Conservation (phyloP, 2,888 invertebrate genomes). For the Lycophotia porphyrea region DNA sequence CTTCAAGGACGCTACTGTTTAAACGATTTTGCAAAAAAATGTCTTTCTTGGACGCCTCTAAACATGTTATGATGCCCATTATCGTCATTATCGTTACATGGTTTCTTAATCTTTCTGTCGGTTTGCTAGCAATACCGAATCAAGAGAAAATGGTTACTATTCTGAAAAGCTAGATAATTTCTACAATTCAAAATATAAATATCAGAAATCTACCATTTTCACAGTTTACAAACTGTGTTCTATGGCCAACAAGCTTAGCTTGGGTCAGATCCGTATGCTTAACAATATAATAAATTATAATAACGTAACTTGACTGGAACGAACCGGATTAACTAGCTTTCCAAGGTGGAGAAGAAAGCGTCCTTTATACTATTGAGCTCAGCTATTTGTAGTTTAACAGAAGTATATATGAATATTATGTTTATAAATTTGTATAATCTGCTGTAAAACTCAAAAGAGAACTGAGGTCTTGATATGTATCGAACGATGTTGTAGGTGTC, state of each 20-base stretch:
- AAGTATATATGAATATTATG: constrained; percentile 6
- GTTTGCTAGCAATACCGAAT: background rate
- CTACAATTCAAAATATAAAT: background rate
- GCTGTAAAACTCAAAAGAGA: background rate
- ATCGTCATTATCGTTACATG: background rate
- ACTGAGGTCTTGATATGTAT: background rate
- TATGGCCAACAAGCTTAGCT: constrained; percentile 4
- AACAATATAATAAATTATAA: constrained; percentile 52
- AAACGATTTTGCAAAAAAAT: no score
- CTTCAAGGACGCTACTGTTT: background rate
- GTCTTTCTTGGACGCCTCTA: background rate
- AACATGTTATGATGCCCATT: background rate
- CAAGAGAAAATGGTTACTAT: background rate
- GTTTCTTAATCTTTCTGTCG: background rate
- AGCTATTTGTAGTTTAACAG: constrained; percentile 31
- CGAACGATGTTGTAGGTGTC: background rate
- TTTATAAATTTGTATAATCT: background rate
- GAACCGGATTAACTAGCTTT: constrained; percentile 60
- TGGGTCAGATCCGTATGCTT: constrained; percentile 30
- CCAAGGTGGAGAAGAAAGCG: constrained; percentile 62
- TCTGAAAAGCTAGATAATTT: background rate
- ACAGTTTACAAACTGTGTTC: background rate
- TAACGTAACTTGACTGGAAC: constrained; percentile 35
- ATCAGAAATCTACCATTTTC: background rate
- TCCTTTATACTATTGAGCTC: constrained; percentile 39